A percentile compares a stretch with the other conserved stretches of the same genome.
These are phyloP conservation scores for Spilogale gracilis DNA, from an alignment of 2,113 vertebrate species.

Conservation along the genomic window DNA sequence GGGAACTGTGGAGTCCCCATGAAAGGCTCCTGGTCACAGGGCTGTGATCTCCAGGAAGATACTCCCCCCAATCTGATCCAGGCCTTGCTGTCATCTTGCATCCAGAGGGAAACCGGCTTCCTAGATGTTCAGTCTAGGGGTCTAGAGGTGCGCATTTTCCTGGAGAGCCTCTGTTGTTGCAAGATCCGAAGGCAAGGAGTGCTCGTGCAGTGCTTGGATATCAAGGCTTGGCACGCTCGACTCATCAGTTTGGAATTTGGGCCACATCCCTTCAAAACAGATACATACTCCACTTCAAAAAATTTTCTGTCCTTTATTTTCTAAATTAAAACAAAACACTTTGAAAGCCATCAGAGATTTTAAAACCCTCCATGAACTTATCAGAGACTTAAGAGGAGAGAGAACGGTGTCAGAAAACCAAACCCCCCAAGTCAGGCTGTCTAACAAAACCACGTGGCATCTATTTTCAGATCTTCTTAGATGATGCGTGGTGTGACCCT, in stretches of 20 bases:
- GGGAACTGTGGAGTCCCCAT: neutral
- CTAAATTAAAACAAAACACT: constrained; percentile 59
- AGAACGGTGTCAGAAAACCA: neutral
- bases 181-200: neutral
- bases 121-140: too few species aligned
- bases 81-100: neutral
- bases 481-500: accelerated
- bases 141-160: accelerated
- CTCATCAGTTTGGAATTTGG: neutral
- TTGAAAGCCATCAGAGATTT: constrained; percentile 30
- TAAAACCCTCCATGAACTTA: neutral
- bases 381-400: constrained; percentile 15
- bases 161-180: accelerated
- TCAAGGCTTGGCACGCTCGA: neutral
- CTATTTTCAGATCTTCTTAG: neutral
- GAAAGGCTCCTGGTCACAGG: neutral
- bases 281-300: constrained; percentile 45
- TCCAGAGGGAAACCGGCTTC: neutral
- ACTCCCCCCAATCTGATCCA: neutral
- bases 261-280: constrained; percentile 8
- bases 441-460: accelerated
- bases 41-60: neutral
- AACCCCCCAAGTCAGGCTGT: neutral
- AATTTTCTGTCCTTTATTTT: constrained; percentile 58
- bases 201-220: too few species aligned